Conservation (phyloP, 2,113 vertebrate genomes). For the Columbina picui region DNA sequence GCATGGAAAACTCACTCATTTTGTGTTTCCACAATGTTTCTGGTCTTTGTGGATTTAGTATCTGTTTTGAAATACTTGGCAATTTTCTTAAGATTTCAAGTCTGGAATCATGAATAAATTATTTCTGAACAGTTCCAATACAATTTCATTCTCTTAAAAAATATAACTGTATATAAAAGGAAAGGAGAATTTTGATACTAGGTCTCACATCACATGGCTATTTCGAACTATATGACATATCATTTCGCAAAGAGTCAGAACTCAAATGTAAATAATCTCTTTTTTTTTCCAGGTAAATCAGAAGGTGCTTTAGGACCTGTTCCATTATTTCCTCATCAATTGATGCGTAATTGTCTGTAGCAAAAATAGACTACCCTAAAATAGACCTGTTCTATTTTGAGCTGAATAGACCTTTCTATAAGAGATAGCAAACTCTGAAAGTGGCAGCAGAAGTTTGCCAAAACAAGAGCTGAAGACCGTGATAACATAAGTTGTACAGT, state of each 20-base stretch:
- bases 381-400: neutral
- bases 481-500: neutral
- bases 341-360: neutral
- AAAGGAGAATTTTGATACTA: rapidly evolving
- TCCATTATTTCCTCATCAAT: neutral
- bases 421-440: neutral
- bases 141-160: neutral
- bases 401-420: neutral
- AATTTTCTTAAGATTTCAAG: neutral
- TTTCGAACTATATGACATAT: neutral
- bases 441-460: neutral
- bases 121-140: neutral
- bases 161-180: too few relatives aligned
- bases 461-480: neutral
- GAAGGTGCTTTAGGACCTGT: neutral
- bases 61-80: neutral
- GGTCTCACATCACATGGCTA: rapidly evolving
- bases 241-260: neutral
- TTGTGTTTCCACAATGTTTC: neutral
- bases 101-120: neutral
- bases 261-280: neutral
- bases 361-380: neutral
- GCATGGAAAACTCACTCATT: neutral
- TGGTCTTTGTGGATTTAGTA: neutral
- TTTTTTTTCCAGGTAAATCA: rapidly evolving